These are phyloP conservation scores for Leptinotarsa peninsularis DNA, from an alignment of 2,888 invertebrate genomes.

Conservation along the genomic window DNA sequence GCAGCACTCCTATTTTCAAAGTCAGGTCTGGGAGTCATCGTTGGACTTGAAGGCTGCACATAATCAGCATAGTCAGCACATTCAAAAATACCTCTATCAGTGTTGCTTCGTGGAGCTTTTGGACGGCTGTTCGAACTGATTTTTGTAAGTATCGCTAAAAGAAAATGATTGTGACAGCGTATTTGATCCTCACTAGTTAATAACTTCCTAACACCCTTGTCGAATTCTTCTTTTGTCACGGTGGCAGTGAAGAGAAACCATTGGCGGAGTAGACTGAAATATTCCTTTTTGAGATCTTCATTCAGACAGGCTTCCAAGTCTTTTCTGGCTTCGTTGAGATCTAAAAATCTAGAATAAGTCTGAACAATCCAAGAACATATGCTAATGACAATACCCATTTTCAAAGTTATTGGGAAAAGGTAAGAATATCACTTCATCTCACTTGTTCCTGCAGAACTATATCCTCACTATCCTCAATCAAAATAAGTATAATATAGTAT, in stretches of 20 bases:
- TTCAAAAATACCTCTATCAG: conserved; percentile 69
- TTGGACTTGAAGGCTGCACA: conserved; percentile 71
- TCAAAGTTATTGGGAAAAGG: background rate
- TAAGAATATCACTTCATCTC: too few species aligned
- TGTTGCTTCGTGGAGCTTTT: conserved; percentile 33
- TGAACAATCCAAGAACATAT: background rate
- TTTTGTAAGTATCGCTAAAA: conserved; percentile 74
- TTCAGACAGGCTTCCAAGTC: conserved; percentile 74
- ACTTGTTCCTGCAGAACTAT: too few species aligned
- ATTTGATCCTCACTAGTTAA: conserved; percentile 78
- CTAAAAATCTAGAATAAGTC: conserved; percentile 37
- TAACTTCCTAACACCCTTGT: conserved; percentile 80
- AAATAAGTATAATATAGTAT: too few species aligned
- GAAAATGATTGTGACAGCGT: conserved; percentile 86
- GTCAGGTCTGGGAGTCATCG: conserved; percentile 57
- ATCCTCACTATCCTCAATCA: too few species aligned
- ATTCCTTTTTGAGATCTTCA: conserved; percentile 75
- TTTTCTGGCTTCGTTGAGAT: conserved; percentile 72
- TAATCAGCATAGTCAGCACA: conserved; percentile 71
- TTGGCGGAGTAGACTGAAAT: conserved; percentile 79
- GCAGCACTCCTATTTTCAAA: conserved; percentile 71
- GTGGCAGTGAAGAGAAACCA: conserved; percentile 77
- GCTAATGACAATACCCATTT: background rate
- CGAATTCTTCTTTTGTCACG: conserved; percentile 87
- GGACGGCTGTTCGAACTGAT: conserved; percentile 66